phyloP scores from a whole-genome alignment of 2,113 vertebrate species.

The Orycteropus afer region DNA sequence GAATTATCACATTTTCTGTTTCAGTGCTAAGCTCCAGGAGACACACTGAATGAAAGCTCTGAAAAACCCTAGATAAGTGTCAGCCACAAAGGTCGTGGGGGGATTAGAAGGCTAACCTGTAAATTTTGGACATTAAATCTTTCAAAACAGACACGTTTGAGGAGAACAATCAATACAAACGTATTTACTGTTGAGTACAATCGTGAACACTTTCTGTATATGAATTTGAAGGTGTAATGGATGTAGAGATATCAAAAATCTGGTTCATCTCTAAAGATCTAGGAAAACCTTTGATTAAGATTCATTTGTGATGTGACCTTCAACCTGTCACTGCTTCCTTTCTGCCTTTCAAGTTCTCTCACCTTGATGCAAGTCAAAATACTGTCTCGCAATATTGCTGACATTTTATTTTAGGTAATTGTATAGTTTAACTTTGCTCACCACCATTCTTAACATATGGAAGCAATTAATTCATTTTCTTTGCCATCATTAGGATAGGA shows the following conservation, averaged over 20 bases:
- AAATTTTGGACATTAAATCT: no score
- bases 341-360: slow-evolving; percentile 56
- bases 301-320: slow-evolving; percentile 49
- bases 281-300: slow-evolving; percentile 16
- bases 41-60: neutral
- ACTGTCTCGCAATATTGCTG: slow-evolving; percentile 37
- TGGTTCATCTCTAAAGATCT: slow-evolving; percentile 23
- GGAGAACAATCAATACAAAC: neutral
- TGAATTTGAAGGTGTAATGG: neutral
- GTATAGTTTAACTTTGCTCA: slow-evolving; percentile 45
- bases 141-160: neutral
- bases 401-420: slow-evolving; percentile 62
- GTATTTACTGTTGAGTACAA: neutral
- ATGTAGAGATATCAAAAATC: neutral
- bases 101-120: neutral
- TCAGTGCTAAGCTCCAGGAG: slow-evolving; percentile 38
- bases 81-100: neutral
- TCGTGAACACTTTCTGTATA: neutral
- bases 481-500: slow-evolving; percentile 84
- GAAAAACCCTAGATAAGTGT: neutral
- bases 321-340: slow-evolving; percentile 51
- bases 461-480: slow-evolving; percentile 83
- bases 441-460: slow-evolving; percentile 68
- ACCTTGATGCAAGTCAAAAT: slow-evolving; percentile 64
- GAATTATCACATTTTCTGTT: slow-evolving; percentile 76